Base-by-base conservation (phyloP, 2,888 invertebrate species). In the Euproctis similis region DNA sequence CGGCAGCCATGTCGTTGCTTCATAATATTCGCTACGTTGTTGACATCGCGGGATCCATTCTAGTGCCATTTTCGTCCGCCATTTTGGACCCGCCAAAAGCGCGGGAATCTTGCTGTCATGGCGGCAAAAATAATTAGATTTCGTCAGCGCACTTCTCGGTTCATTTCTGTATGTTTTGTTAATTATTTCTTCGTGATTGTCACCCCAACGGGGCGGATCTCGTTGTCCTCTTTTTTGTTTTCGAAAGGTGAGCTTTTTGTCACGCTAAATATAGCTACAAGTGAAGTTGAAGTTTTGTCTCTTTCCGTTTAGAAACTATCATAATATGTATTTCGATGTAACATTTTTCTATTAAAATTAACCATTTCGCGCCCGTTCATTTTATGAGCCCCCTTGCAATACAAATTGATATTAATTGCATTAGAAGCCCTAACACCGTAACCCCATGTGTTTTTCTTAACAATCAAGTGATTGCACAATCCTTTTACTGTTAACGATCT, bases 361-460 rank as follows among this genome's bases (percentile, higher is more conserved):
- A 39, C 37, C 18, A 36, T 42, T 40, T 30, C 16, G 26, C 16
- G 20, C 34, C 36, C 41, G 31, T 37, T 4, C 32, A 24, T 11
- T 51, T 50, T 53, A 49, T 46, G 34, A 39, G 43, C 42, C 58
- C 70, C 71, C 64, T 64, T 46, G 49, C 54, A 42, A 49, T 48
- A 54, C 67, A 77, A 80, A 82, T 81, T 81, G 76, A 77, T 80
- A 81, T 81, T 80, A 80, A 82, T 80, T 80, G 69, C 65, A 59
- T 81, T 77, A 80, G 67, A 59, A 65, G 62, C 71, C 67, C 66
- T 60, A 57, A 62, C 59, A 52, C 50, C 38, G 42, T 46, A 55
- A 61, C 75, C 80, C 81, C 75, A 76, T 80, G 75, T 80, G 76
- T 81, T 81, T 77, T 80, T 80, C 77, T 80, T 74, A 59, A 66